Percentiles rank a stretch among this genome's conserved stretches.
Conservation (phyloP, 2,888 invertebrate species). For the Ephialtes manifestator region DNA sequence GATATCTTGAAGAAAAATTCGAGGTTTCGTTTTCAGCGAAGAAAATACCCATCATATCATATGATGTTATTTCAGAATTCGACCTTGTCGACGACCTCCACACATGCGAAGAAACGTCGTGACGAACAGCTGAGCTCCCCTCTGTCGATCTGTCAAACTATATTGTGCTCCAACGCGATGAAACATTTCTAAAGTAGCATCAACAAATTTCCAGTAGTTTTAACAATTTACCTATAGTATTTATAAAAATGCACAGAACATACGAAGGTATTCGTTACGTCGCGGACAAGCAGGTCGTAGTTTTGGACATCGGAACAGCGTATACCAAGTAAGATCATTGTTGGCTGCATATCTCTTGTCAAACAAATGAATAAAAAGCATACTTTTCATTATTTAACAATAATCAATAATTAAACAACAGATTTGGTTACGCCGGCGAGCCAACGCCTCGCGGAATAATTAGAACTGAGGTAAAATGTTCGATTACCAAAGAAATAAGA, state of each 20-base stretch:
- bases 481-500: slow-evolving; percentile 88
- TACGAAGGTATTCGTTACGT: slow-evolving; percentile 93
- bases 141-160: slow-evolving; percentile 30
- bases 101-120: not conserved
- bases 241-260: slow-evolving; percentile 88
- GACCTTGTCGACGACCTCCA: not conserved
- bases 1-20: too few species aligned
- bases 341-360: slow-evolving; percentile 2
- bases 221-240: slow-evolving; percentile 1
- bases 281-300: slow-evolving; percentile 95
- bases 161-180: slow-evolving; percentile 13
- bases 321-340: slow-evolving; percentile 93
- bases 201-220: slow-evolving; percentile 18
- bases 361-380: slow-evolving; percentile 19
- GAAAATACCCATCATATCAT: not conserved
- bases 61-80: not conserved
- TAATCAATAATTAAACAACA: slow-evolving; percentile 81
- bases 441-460: slow-evolving; percentile 95
- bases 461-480: slow-evolving; percentile 91
- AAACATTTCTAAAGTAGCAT: not conserved
- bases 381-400: slow-evolving; percentile 2
- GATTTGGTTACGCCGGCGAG: slow-evolving; percentile 97
- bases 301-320: slow-evolving; percentile 95
- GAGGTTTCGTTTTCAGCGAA: not conserved
- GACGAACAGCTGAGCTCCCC: slow-evolving; percentile 6